phyloP scores from a whole-genome alignment of 2,888 invertebrate genomes.

The Eristalinus aeneus region DNA sequence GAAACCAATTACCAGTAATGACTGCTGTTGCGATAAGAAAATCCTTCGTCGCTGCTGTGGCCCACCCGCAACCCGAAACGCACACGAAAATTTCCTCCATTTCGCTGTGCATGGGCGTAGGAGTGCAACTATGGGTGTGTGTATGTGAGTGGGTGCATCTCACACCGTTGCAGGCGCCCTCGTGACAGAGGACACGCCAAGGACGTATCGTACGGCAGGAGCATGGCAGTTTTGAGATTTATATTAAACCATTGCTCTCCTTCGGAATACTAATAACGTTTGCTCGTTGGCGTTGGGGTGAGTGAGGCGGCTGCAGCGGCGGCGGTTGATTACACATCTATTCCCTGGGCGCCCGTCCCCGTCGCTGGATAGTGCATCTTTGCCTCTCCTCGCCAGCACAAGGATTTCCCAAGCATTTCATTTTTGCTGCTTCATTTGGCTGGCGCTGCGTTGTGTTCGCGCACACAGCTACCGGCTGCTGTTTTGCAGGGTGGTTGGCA shows the following conservation, averaged over 20 bases:
- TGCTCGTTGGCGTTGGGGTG: conserved; percentile 21
- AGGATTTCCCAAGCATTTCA: conserved; percentile 66
- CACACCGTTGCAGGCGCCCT: not conserved
- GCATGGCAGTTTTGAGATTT: conserved; percentile 66
- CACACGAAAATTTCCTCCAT: conserved; percentile 62
- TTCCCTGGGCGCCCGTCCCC: not conserved
- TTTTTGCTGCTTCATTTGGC: conserved; percentile 70
- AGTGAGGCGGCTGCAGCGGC: not conserved
- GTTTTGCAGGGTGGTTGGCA: not conserved
- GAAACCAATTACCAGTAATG: conserved; percentile 79
- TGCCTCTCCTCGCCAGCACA: conserved; percentile 35
- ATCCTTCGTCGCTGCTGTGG: conserved; percentile 53
- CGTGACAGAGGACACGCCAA: conserved; percentile 64
- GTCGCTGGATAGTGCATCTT: conserved; percentile 35
- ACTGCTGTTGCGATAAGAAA: conserved; percentile 74
- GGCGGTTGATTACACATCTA: conserved; percentile 57
- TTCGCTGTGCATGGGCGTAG: conserved; percentile 16
- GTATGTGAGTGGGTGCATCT: not conserved
- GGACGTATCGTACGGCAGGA: conserved; percentile 56
- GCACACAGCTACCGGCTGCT: not conserved
- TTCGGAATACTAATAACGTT: conserved; percentile 70
- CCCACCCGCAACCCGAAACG: conserved; percentile 51
- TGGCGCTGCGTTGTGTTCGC: conserved; percentile 62
- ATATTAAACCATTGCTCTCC: conserved; percentile 71
- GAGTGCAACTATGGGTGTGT: not conserved